Conservation (phyloP, 2,888 invertebrate species). For the Scrobipalpa atriplicella region DNA sequence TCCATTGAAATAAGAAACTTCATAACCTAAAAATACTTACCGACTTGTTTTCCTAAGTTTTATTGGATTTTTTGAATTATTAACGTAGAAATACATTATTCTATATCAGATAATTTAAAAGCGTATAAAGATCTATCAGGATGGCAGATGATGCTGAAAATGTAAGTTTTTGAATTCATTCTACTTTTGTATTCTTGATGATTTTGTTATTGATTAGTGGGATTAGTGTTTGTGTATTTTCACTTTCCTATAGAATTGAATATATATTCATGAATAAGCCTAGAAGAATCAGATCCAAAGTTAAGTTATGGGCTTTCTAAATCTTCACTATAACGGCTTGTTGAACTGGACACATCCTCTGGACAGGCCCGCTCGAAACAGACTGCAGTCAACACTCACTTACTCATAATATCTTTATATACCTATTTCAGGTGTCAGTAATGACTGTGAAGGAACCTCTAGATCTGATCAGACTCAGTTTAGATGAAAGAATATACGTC, state of each 20-base stretch:
- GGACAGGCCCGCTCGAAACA: no score
- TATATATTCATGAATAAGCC: no score
- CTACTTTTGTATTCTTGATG: neutral
- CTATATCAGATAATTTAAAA: neutral
- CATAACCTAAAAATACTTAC: neutral
- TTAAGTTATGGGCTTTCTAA: no score
- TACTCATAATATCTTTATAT: neutral
- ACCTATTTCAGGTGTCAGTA: slow-evolving; percentile 89
- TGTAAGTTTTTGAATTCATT: slow-evolving; percentile 49
- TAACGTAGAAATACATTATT: neutral
- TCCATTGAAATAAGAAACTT: neutral
- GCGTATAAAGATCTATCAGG: slow-evolving; percentile 18
- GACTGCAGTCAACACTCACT: neutral
- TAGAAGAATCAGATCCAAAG: no score
- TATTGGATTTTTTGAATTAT: neutral
- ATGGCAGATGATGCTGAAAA: slow-evolving; percentile 78
- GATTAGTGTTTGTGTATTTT: no score
- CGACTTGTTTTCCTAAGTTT: neutral
- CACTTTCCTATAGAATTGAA: neutral
- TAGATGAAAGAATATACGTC: slow-evolving; percentile 99
- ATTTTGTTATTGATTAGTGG: neutral
- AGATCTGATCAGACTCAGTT: slow-evolving; percentile 97
- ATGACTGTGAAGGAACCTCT: slow-evolving; percentile 98
- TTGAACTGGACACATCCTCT: no score
- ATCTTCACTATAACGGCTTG: no score